Conservation (phyloP, 2,113 vertebrate genomes). For the Microcebus ravelobensis region DNA sequence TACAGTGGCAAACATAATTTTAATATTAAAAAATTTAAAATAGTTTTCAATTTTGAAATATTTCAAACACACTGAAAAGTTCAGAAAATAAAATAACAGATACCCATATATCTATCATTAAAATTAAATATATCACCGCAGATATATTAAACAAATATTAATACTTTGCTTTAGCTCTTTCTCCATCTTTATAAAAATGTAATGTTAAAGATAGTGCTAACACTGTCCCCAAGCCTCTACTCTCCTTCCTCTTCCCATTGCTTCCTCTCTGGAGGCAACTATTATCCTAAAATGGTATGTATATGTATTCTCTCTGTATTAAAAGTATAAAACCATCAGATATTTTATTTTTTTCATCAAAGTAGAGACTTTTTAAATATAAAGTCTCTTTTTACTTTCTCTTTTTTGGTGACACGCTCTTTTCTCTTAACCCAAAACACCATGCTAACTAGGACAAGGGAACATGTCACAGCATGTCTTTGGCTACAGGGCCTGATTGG, state of each 20-base stretch:
- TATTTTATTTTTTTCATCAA: neutral
- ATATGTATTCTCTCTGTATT: neutral
- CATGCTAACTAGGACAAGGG: neutral
- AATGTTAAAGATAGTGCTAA: neutral
- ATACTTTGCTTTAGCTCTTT: neutral
- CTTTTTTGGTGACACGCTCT: neutral
- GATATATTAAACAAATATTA: neutral
- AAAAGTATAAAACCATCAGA: neutral
- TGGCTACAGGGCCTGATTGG: neutral
- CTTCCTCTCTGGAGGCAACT: neutral
- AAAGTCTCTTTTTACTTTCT: neutral
- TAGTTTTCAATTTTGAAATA: neutral
- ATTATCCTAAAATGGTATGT: neutral
- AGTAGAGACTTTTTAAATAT: neutral
- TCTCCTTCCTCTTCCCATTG: no score
- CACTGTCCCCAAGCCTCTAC: accelerated
- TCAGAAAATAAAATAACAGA: constrained; percentile 10
- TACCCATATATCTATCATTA: neutral
- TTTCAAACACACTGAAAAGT: neutral
- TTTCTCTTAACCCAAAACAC: neutral
- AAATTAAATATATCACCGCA: neutral
- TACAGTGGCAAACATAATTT: constrained; percentile 3
- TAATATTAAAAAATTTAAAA: constrained; percentile 10
- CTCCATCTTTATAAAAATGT: neutral
- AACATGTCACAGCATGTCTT: neutral